Percentiles rank a stretch among this genome's conserved stretches.
These are phyloP conservation scores for Caenorhabditis imperialis DNA, from an alignment of 2,888 invertebrate genomes.

Conservation along the genomic window DNA sequence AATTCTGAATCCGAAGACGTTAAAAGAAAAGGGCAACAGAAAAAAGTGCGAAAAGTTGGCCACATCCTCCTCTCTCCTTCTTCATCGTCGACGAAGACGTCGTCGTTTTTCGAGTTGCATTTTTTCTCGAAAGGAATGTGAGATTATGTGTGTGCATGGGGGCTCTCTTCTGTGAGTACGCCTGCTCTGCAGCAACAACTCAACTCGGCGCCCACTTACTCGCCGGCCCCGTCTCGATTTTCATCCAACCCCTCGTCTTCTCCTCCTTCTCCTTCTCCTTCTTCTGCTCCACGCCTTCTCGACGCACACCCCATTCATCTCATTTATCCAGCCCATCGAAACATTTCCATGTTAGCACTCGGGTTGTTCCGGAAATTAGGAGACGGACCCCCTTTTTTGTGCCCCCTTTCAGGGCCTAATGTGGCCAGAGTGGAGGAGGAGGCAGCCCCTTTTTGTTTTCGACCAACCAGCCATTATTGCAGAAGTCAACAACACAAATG, in stretches of 20 bases:
- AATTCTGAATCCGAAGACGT: too few species aligned
- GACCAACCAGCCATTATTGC: constrained; percentile 15
- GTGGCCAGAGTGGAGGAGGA: too few species aligned
- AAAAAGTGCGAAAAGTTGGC: too few species aligned
- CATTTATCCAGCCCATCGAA: constrained; percentile 10
- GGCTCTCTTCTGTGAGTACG: constrained; percentile 31
- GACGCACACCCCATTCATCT: constrained; percentile 15
- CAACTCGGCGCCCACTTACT: constrained; percentile 53
- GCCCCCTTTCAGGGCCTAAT: constrained; percentile 16
- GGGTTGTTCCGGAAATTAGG: constrained; percentile 28
- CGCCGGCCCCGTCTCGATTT: constrained; percentile 40
- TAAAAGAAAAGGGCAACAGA: too few species aligned
- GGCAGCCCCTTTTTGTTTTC: constrained; percentile 44
- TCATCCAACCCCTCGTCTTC: constrained; percentile 23
- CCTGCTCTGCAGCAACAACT: constrained; percentile 46
- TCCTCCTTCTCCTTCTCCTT: constrained; percentile 27
- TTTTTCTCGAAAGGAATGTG: constrained; percentile 46
- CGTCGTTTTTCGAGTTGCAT: constrained; percentile 42
- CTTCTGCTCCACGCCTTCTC: constrained; percentile 10
- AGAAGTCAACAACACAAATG: constrained; percentile 53
- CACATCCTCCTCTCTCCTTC: constrained; percentile 14
- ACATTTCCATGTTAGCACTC: constrained; percentile 4
- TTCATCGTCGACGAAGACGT: background rate
- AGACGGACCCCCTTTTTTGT: constrained; percentile 10
- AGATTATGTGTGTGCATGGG: constrained; percentile 37